Evolutionary conservation across 2,888 invertebrate genomes (phyloP), one percentile per base, ranked within the genome.

Genomic region (Eugnorisma glareosa): DNA sequence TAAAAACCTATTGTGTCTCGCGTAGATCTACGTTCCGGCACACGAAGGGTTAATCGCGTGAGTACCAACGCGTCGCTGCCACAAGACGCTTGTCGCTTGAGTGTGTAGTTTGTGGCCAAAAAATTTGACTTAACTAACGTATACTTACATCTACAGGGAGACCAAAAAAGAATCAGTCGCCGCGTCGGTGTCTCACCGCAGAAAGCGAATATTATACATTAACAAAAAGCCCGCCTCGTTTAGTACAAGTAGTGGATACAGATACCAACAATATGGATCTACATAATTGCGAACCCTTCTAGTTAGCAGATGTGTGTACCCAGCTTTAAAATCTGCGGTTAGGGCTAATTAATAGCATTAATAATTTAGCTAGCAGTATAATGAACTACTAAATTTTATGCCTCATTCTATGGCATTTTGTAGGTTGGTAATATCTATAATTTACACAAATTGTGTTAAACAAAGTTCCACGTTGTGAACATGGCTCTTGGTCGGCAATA

Each of bases 291-390:
- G n/a, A 73, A 11, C 57, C 68, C 35, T 51, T 59, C 21, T 15
- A 21, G 8, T 21, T 37, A 79, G 51, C 28, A 45, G 15, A 64
- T 66, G 43, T 64, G 51, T 64, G 51, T 57, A 59, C 63, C 28
- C n/a, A n/a, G n/a, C n/a, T 66, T 66, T 74, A 13, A 57, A 69
- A 74, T 37, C 45, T 59, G 80, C 48, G 80, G 64, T 73, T 66
- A 43, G 21, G 18, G 24, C 57, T 68, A 79, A 79, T 79, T 79
- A 64, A 40, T 64, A 35, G 40, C 63, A 73, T 79, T 79, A 57
- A 67, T 63, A 68, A 68, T 79, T 73, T 40, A 64, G 11, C 48
- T 43, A 35, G n/a, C 18, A 54, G 31, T 31, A 59, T 71, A 51
- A 61, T 71, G 37, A 63, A 51, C 31, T 24, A 28, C 24, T 31